Conservation (phyloP, 2,113 vertebrate species). For the Bos javanicus region DNA sequence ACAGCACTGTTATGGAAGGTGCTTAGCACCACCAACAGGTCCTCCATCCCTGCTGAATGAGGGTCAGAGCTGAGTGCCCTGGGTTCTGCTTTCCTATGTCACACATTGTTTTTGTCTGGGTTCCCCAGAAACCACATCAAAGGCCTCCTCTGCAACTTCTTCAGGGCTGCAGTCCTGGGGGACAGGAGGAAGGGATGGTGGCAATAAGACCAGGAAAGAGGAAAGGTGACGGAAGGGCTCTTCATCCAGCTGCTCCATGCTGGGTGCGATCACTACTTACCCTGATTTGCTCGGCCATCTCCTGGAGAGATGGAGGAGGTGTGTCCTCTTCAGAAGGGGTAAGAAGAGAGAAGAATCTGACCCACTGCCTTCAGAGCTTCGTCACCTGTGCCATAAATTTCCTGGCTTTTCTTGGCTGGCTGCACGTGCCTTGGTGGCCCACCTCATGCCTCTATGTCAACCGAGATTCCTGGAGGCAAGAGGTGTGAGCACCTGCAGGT, state of each 20-base stretch:
- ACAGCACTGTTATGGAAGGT: accelerated
- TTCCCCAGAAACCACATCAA: neutral
- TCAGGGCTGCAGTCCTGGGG: accelerated
- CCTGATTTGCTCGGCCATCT: accelerated
- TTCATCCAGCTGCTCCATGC: accelerated
- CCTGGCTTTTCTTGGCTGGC: too few species aligned
- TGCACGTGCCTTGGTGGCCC: too few species aligned
- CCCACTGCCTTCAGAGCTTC: accelerated
- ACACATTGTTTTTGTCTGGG: accelerated
- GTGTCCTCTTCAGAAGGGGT: neutral
- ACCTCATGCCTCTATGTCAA: accelerated
- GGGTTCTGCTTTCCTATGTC: neutral
- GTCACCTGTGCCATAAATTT: too few species aligned
- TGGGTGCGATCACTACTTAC: accelerated
- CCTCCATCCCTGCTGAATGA: neutral
- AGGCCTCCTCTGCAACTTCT: accelerated
- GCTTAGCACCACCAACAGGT: accelerated
- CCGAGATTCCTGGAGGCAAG: neutral
- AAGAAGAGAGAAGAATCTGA: neutral
- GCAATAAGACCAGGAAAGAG: accelerated
- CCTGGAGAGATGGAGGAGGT: too few species aligned
- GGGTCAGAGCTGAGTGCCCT: neutral
- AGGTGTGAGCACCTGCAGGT: neutral
- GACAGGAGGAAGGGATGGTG: accelerated
- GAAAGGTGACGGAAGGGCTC: accelerated